These are phyloP conservation scores for Ernsta delagoae DNA, from an alignment of 2,888 invertebrate species.

Conservation along the genomic window DNA sequence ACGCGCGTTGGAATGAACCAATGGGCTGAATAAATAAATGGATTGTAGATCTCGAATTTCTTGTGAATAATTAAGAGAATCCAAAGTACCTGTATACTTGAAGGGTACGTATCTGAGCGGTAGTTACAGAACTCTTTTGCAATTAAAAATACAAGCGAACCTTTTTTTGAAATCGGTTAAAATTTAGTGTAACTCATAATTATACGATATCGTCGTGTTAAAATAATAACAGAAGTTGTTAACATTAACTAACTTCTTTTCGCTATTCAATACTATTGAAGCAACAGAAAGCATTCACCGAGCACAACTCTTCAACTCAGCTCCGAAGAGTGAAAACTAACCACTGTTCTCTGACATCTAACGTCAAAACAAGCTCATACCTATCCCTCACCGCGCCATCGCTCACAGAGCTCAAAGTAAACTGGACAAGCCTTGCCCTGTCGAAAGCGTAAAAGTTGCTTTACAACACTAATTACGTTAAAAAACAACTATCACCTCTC, in stretches of 20 bases:
- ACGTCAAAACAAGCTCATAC: slow-evolving; percentile 19
- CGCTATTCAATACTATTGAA: slow-evolving; percentile 24
- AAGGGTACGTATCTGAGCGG: no score
- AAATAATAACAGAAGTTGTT: background rate
- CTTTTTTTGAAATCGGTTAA: no score
- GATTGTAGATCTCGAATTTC: slow-evolving; percentile 18
- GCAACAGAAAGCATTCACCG: slow-evolving; percentile 23
- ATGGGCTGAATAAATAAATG: slow-evolving; percentile 34
- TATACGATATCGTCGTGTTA: background rate
- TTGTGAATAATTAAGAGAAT: slow-evolving; percentile 9
- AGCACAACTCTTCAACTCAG: slow-evolving; percentile 24
- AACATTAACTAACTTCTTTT: background rate
- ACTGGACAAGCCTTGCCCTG: slow-evolving; percentile 13
- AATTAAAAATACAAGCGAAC: background rate
- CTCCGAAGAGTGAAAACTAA: slow-evolving; percentile 26
- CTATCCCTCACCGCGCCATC: background rate
- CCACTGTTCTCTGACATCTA: slow-evolving; percentile 10
- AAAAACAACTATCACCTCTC: slow-evolving; percentile 63
- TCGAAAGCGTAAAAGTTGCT: slow-evolving; percentile 32
- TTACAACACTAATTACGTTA: slow-evolving; percentile 70
- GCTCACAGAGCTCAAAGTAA: slow-evolving; percentile 16
- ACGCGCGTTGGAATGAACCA: slow-evolving; percentile 18
- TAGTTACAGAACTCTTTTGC: background rate
- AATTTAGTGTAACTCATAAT: no score
- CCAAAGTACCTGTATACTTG: background rate